Base-by-base conservation (phyloP, 2,797 vertebrate genomes). In the Trematomus bernacchii region DNA sequence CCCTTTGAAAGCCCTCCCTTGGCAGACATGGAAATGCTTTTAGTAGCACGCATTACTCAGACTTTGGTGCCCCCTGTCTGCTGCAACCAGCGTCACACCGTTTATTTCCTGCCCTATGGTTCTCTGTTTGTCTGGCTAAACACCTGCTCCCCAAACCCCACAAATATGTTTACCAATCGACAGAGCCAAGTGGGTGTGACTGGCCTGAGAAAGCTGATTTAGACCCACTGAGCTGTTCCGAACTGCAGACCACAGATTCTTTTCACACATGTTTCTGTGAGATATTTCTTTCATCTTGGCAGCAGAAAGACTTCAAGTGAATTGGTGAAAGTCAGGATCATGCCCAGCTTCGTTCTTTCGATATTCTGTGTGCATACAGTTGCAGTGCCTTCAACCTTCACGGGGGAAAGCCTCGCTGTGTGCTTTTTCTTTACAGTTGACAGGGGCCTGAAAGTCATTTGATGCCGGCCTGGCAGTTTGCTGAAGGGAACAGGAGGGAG, bases 11-110 rank as follows among this genome's bases (percentile, higher is more conserved):
- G 77, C 61, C 82, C 53, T 77, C 62, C 71, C 59, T 42, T 16
- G 37, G 59, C 67, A 73, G 66, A 83, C 84, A 88, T 54, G 55
- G 60, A 90, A 90, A 90, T 67, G 78, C 77, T 81, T 80, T 85
- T 82, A 83, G 73, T 7, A 6, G 30, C 70, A 65, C 9, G 33
- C 63, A 80, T 85, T 48, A 53, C 46, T 70, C 71, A 73, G 84
- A 73, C 85, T 89, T 71, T 89, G 69, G 77, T 79, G 82, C 90
- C 91, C 85, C 87, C 91, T 94, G 72, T 85, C 86, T 84, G 77
- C 82, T 61, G 54, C 33, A 42, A 23, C 23, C 6, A 23, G 73
- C 6, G 73, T 44, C 43, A 44, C 71, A 61, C 23, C 50, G 37
- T 63, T 77, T 40, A 76, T 80, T 37, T 23, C 53, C 54, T 60